Evolutionary conservation across 2,888 invertebrate genomes (phyloP), one percentile per base, ranked within the genome.

Genomic region (Andrena haemorrhoa): DNA sequence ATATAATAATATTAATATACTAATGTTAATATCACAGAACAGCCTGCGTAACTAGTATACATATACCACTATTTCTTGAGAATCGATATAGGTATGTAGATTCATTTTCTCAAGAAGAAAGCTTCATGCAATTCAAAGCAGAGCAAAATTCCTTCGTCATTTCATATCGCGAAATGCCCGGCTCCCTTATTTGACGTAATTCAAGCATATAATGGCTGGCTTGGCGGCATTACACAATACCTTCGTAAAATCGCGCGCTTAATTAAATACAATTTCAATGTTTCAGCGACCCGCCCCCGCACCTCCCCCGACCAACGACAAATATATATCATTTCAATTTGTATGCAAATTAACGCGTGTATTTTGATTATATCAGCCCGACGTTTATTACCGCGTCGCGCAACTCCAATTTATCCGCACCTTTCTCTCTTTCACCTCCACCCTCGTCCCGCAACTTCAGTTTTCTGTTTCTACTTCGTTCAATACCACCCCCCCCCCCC

Each of bases 271-370:
- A 69, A 74, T 74, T 74, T 61, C 61, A 56, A 74, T 71, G 70
- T 66, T 71, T 63, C 61, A 49, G 7, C 74, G 64, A 8, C n/a
- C 23, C 20, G 2, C 26, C 4, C 16, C 20, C 51, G 33, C 66
- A 0, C n/a, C 41, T 1, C 16, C 41, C 12, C 35, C 41, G 53
- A 23, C 61, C 70, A 74, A 70, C 66, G 65, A 41, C 65, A 75
- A 82, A 75, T 41, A 82, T 82, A 82, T 79, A 82, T 79, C 79
- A 74, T 79, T 79, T 56, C 79, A 79, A 82, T 82, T 75, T 82
- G 63, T 66, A 79, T 82, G 82, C 74, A 82, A 82, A 82, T 82
- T 82, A 79, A 79, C 79, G 63, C 69, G 49, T 61, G 79, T 81
- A 79, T 79, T 79, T 82, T 82, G 82, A 82, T 79, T 79, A 74